A percentile compares a stretch with the other conserved stretches of the same genome.
Conservation (phyloP, 2,888 invertebrate genomes). For the Xestoiulus laeticollis region DNA sequence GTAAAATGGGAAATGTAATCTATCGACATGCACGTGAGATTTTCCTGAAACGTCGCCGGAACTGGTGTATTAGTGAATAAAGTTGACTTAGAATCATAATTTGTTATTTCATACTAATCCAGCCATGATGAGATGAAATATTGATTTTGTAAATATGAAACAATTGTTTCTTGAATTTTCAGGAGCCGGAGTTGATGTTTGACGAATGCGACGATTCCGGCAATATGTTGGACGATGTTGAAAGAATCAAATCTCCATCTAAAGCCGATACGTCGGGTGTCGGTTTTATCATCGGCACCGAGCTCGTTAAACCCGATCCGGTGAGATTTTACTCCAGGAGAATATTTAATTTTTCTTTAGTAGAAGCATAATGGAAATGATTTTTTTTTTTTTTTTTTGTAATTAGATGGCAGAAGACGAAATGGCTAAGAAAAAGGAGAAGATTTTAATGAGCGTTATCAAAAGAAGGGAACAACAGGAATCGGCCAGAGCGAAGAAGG, state of each 20-base stretch:
- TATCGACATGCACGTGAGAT: too few relatives aligned
- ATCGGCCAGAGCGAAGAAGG: constrained; percentile 83
- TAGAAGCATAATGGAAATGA: neutral
- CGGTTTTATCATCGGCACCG: constrained; percentile 73
- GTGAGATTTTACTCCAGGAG: too few relatives aligned
- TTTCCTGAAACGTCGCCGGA: too few relatives aligned
- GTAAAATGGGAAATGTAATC: too few relatives aligned
- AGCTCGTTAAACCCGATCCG: constrained; percentile 74
- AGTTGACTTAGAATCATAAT: neutral
- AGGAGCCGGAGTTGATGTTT: constrained; percentile 24
- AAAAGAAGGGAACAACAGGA: constrained; percentile 92
- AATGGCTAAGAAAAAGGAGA: constrained; percentile 92
- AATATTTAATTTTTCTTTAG: too few relatives aligned
- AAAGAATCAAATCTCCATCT: neutral
- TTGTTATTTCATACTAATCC: too few relatives aligned
- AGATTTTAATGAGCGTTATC: constrained; percentile 86
- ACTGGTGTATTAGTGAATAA: too few relatives aligned
- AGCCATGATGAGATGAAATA: neutral
- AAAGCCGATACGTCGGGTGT: constrained; percentile 59
- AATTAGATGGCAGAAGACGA: constrained; percentile 87
- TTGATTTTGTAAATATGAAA: neutral
- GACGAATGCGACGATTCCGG: constrained; percentile 1
- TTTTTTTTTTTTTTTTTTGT: constrained; percentile 25
- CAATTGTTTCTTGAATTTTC: neutral
- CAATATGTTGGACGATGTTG: constrained; percentile 2